Evolutionary conservation across 2,113 vertebrate species (phyloP).

Genomic region (Podarcis raffonei): DNA sequence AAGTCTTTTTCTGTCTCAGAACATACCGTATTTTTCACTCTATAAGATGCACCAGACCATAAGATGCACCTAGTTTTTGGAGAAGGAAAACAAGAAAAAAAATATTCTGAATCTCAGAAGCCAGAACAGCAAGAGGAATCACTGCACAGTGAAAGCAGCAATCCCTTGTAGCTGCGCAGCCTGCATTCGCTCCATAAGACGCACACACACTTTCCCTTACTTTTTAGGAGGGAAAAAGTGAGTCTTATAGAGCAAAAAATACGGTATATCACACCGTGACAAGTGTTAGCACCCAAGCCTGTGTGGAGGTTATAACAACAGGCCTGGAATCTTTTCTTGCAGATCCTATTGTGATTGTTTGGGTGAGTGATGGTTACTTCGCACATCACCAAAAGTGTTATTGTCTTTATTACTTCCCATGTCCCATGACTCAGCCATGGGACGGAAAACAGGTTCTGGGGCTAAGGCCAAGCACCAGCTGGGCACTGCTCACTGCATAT

Average conservation of each 20-base stretch:
- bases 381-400: background rate
- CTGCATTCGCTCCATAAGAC: no score
- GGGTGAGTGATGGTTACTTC: background rate
- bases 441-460: background rate
- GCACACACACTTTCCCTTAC: no score
- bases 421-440: background rate
- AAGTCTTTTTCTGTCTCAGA: background rate
- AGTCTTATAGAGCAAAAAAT: no score
- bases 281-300: background rate
- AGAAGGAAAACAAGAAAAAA: no score
- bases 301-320: background rate
- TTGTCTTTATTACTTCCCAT: background rate
- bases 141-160: no score
- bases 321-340: background rate
- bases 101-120: no score
- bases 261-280: no score
- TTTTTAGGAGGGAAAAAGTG: no score
- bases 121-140: no score
- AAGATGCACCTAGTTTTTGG: no score
- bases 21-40: background rate
- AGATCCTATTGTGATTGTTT: background rate
- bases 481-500: background rate
- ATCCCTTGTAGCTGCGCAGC: no score
- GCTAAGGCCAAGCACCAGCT: background rate
- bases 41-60: no score